Conservation (phyloP, 2,113 vertebrate genomes). For the Felis catus region F.catus_Fca126_mat1.0 CM031411.1:20859501-20860000, state of each 20-base stretch:
- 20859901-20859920: conserved; percentile 14
- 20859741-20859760: background rate
- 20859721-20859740: background rate
- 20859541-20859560: background rate
- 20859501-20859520: conserved; percentile 7
- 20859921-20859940: background rate
- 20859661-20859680: conserved; percentile 1
- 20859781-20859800: background rate
- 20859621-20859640: background rate
- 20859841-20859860: background rate
- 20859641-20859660: background rate
- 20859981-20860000: background rate
- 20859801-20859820: background rate
- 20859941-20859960: background rate
- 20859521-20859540: background rate
- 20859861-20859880: background rate
- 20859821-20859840: background rate
- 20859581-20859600: background rate
- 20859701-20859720: background rate
- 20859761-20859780: background rate
- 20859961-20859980: background rate
- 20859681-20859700: background rate
- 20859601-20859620: background rate
- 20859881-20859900: background rate
- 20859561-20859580: background rate